phyloP scores from a whole-genome alignment of 2,797 vertebrate genomes.

The Pitangus sulphuratus region DNA sequence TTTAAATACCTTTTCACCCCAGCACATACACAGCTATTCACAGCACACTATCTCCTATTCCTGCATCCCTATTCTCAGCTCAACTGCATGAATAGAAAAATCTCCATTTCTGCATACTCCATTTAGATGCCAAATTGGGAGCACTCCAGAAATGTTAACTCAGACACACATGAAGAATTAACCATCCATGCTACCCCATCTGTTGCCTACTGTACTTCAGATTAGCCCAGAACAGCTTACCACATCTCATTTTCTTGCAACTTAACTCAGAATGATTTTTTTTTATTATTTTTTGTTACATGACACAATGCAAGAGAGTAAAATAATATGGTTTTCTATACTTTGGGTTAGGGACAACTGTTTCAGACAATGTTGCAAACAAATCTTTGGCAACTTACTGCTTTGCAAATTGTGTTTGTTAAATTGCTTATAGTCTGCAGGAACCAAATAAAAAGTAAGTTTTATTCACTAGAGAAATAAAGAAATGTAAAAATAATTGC shows the following conservation, averaged over 20 bases:
- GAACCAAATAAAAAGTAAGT: neutral
- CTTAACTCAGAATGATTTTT: neutral
- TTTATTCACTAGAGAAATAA: neutral
- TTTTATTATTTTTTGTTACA: neutral
- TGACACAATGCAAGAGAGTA: neutral
- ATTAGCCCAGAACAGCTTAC: neutral
- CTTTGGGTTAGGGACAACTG: neutral
- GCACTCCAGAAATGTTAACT: slow-evolving; percentile 13
- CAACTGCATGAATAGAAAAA: neutral
- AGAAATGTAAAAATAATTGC: neutral
- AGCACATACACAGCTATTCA: neutral
- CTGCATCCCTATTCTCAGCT: neutral
- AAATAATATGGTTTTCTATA: neutral
- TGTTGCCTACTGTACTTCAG: neutral
- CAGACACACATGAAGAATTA: slow-evolving; percentile 22
- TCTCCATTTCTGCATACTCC: neutral
- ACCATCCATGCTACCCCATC: slow-evolving; percentile 13
- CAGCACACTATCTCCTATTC: neutral
- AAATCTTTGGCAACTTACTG: neutral
- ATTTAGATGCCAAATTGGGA: neutral
- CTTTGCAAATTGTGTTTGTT: neutral
- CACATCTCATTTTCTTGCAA: neutral
- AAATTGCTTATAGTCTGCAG: neutral
- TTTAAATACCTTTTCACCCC: neutral
- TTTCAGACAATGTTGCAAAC: neutral